A percentile compares a stretch with the other conserved stretches of the same genome.
These are phyloP conservation scores for Bubalus kerabau DNA, from an alignment of 2,113 vertebrate species.

Conservation along the genomic window DNA sequence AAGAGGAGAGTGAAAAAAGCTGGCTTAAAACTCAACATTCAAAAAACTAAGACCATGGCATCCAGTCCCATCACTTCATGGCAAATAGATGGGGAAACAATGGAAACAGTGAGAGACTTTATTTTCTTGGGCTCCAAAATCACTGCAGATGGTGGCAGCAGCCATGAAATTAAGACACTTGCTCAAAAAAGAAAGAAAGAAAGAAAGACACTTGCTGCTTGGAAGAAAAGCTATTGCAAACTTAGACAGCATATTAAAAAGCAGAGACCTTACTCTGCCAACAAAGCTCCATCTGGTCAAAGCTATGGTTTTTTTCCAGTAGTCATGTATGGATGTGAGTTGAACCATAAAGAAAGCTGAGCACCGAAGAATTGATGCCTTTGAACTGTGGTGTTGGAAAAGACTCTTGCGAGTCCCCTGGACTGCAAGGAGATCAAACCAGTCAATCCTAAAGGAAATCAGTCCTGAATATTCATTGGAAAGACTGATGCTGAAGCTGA, in stretches of 20 bases:
- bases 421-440: background rate
- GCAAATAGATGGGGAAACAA: background rate
- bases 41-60: background rate
- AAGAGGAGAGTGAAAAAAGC: background rate
- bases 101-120: background rate
- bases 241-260: background rate
- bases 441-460: background rate
- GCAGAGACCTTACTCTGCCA: background rate
- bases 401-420: background rate
- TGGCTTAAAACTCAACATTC: background rate
- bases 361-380: rapidly evolving
- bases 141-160: background rate
- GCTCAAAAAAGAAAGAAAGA: background rate
- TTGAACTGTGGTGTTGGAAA: background rate
- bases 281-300: background rate
- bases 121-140: background rate
- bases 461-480: background rate
- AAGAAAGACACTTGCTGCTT: background rate
- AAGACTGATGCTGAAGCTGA: background rate
- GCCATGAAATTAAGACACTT: background rate
- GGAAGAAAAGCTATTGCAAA: background rate
- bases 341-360: background rate
- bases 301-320: background rate
- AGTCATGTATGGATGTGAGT: background rate
- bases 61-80: background rate